phyloP scores from a whole-genome alignment of 2,888 invertebrate species.

The Orthosia gracilis region DNA sequence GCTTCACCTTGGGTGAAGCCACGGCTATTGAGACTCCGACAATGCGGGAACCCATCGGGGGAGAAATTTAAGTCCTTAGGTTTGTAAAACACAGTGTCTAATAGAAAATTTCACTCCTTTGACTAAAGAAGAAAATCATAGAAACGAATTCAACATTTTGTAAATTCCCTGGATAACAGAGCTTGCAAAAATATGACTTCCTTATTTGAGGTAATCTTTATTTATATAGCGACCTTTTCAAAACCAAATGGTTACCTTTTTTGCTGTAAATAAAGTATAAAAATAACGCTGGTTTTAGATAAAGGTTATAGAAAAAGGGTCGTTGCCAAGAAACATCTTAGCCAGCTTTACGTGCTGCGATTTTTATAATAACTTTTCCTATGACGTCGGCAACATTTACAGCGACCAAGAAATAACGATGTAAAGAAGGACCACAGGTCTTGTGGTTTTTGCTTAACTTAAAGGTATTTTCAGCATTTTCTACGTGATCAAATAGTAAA shows the following conservation, averaged over 20 bases:
- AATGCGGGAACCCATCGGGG: too few relatives aligned
- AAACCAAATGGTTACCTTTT: conserved; percentile 13
- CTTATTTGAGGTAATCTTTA: neutral
- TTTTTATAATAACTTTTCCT: conserved; percentile 50
- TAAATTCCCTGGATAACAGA: neutral
- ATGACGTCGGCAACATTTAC: conserved; percentile 24
- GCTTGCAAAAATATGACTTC: neutral
- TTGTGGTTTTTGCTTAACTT: neutral
- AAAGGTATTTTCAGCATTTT: neutral
- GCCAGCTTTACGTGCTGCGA: conserved; percentile 11
- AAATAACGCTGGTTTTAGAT: conserved; percentile 9
- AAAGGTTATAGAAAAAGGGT: too few relatives aligned
- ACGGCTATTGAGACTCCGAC: too few relatives aligned
- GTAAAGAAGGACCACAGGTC: conserved; percentile 5
- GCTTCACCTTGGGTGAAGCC: too few relatives aligned
- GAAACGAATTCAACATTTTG: neutral
- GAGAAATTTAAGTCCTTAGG: too few relatives aligned
- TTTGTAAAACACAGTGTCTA: too few relatives aligned
- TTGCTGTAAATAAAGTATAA: conserved; percentile 14
- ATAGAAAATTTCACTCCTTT: neutral
- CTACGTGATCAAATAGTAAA: too few relatives aligned
- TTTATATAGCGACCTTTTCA: neutral
- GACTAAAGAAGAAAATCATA: neutral
- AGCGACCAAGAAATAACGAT: neutral
- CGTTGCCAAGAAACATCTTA: conserved; percentile 8